Base-by-base conservation (phyloP, 2,888 invertebrate genomes). In the Trissolcus japonicus region DNA sequence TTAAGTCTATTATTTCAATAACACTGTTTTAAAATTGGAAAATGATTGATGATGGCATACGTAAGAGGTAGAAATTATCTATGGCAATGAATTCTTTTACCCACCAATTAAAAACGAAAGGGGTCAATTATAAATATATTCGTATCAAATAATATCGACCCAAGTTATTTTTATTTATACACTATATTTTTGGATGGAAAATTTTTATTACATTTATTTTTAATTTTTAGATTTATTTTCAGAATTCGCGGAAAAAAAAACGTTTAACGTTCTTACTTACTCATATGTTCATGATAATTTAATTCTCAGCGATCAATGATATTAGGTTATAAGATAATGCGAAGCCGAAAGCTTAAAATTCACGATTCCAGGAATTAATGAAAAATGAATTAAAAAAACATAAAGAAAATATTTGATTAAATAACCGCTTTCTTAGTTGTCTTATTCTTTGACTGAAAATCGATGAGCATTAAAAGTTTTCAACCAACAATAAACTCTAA, bases 311-410 rank as follows among this genome's bases (percentile, higher is more conserved):
- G 46, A 73, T 73, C 73, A 51, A 73, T 73, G 55, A 60, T 60
- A 73, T 73, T 55, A 60, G 60, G 21, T 60, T 65, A 65, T 72
- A 72, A 72, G 72, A 72, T 72, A 72, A 72, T 72, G 35, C 7
- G 9, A 35, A 35, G 35, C 9, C 1, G 35, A 7, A 35, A 35
- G 9, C 35, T 35, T 2, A 11, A 35, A 35, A 9, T 29, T 29
- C 29, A 29, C 6, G 35, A 35, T 35, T 35, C 35, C 1, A 11
- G 11, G 2, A 35, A 35, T 1, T 0, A 35, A 35, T 9, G 2
- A 35, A 35, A 35, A 35, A 35, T 35, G 2, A 35, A 35, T 35
- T 35, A 11, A 35, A 35, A 35, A 35, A 35, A 46, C n/a, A 46
- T 7, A 46, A 13, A 46, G 6, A 46, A 9, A 46, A 46, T 9